These are phyloP conservation scores for Theretra japonica DNA, from an alignment of 2,888 invertebrate genomes.

Conservation along the genomic window DNA sequence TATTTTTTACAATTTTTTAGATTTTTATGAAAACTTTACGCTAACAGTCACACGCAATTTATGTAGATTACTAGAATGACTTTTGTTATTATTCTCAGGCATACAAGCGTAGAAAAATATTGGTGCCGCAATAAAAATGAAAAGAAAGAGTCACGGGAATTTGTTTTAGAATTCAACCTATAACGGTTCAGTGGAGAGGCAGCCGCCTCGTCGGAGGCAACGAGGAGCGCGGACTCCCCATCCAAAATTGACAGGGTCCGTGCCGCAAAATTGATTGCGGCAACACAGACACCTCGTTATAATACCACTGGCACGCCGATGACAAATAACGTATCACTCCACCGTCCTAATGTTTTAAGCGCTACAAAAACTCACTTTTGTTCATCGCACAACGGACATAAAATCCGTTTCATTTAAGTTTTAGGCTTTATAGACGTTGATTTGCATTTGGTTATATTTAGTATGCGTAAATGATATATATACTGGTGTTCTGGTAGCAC, in stretches of 20 bases:
- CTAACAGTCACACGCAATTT: background rate
- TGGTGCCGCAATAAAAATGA: background rate
- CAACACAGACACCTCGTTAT: conserved; percentile 67
- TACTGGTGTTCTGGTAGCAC: too few species aligned
- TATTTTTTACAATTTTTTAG: too few species aligned
- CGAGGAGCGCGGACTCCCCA: conserved; percentile 39
- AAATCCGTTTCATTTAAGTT: background rate
- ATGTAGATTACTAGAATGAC: background rate
- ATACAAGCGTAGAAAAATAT: background rate
- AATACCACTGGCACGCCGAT: conserved; percentile 54
- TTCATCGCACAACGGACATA: background rate
- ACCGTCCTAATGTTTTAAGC: conserved; percentile 32
- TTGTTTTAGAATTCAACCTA: conserved; percentile 17
- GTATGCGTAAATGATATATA: too few species aligned
- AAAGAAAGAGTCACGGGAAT: conserved; percentile 1
- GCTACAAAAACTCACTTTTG: conserved; percentile 37
- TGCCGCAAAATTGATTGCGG: conserved; percentile 75
- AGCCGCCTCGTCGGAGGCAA: conserved; percentile 32
- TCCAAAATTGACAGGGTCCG: conserved; percentile 76
- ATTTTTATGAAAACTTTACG: too few species aligned
- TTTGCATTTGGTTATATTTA: background rate
- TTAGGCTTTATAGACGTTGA: background rate
- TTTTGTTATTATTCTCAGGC: background rate
- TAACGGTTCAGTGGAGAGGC: conserved; percentile 23
- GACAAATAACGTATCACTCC: conserved; percentile 52